A percentile compares a stretch with the other conserved stretches of the same genome.
phyloP scores from a whole-genome alignment of 1,140 invertebrate genomes.

The Reticulitermes speratus region DNA sequence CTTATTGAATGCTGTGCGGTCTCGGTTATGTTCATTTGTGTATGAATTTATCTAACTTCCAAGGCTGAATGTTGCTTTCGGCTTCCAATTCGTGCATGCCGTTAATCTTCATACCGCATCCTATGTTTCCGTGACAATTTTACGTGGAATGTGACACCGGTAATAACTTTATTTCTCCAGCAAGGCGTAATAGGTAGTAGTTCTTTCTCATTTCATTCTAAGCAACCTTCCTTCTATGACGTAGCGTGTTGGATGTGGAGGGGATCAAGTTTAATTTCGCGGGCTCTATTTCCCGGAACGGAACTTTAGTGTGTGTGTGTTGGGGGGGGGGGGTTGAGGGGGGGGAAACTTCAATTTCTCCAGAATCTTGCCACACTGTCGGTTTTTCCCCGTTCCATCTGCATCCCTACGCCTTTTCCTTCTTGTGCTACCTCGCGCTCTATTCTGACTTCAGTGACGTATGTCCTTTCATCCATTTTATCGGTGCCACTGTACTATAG shows the following conservation, averaged over 20 bases:
- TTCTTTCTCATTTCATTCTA: not conserved
- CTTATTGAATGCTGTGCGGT: not conserved
- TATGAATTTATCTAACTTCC: not conserved
- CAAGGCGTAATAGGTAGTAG: not conserved
- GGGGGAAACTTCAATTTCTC: not conserved
- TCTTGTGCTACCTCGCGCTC: not conserved
- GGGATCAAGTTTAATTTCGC: not conserved
- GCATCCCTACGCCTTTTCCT: not conserved
- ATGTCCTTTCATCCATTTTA: not conserved
- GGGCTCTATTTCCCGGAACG: not conserved
- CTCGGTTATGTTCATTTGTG: not conserved
- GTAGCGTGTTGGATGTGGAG: not conserved
- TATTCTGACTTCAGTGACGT: not conserved
- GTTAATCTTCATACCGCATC: not conserved
- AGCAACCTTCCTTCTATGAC: not conserved
- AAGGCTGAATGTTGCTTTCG: not conserved
- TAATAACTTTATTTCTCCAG: constrained; percentile 10
- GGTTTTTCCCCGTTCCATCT: not conserved
- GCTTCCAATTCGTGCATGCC: not conserved
- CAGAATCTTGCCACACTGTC: not conserved
- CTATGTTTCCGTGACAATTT: not conserved
- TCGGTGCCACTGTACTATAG: not conserved
- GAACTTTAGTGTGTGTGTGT: constrained; percentile 11
- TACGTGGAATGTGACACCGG: not conserved
- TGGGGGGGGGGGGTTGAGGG: no score